Conservation (phyloP, 1,140 invertebrate species). For the Hetaerina americana region DNA sequence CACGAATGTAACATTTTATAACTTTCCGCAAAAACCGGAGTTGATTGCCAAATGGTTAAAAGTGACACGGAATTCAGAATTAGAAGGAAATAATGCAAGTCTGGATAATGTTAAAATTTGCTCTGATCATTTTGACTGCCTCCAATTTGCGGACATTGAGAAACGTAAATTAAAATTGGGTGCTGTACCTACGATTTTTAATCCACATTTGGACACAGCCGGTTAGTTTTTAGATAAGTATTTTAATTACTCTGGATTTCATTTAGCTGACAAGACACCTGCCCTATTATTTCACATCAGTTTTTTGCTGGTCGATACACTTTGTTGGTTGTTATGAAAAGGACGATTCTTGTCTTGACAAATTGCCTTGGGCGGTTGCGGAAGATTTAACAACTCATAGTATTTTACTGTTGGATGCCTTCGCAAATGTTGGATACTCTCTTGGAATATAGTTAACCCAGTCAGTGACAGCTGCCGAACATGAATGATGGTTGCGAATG, state of each 20-base stretch:
- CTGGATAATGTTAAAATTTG: background rate
- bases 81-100: background rate
- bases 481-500: no score
- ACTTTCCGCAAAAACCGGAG: background rate
- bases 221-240: background rate
- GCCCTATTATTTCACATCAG: background rate
- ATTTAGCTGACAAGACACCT: background rate
- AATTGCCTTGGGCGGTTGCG: no score
- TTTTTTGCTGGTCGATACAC: background rate
- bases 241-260: background rate
- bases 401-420: no score
- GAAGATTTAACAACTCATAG: no score
- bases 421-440: no score
- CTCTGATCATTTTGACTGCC: background rate
- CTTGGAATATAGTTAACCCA: no score
- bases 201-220: background rate
- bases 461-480: no score
- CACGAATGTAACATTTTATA: background rate
- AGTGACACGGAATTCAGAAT: background rate
- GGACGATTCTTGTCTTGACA: background rate
- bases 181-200: background rate
- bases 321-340: background rate
- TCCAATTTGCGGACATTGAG: background rate
- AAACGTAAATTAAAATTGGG: background rate
- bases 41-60: background rate